These are phyloP conservation scores for Bicyclus anynana DNA, from an alignment of 1,140 invertebrate species.

Conservation along the genomic window DNA sequence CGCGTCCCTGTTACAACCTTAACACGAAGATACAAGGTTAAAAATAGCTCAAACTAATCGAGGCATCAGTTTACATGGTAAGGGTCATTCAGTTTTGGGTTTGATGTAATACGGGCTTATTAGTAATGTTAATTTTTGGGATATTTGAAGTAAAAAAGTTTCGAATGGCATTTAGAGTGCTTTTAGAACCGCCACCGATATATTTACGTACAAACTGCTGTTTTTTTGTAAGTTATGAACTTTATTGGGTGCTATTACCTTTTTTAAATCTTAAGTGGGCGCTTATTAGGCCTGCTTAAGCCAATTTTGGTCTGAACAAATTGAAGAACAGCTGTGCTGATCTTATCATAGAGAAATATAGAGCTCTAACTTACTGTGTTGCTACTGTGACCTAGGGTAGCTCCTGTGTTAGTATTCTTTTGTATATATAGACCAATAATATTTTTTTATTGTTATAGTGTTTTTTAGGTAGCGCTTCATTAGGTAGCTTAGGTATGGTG, in stretches of 20 bases:
- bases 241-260: constrained; percentile 23
- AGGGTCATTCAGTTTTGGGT: constrained; percentile 32
- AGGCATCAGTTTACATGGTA: not conserved
- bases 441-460: no score
- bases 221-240: constrained; percentile 24
- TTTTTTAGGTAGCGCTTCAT: no score
- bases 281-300: not conserved
- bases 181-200: constrained; percentile 61
- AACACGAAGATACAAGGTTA: not conserved
- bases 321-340: no score
- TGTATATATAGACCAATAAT: no score
- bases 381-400: no score
- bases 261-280: not conserved
- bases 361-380: no score
- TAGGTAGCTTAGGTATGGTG: no score
- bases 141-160: constrained; percentile 55
- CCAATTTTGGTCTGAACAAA: not conserved
- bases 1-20: not conserved
- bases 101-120: constrained; percentile 47
- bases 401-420: no score
- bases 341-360: no score
- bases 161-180: constrained; percentile 68
- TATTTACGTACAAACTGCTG: constrained; percentile 60
- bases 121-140: constrained; percentile 68
- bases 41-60: not conserved